These are phyloP conservation scores for Apocheima hispidaria DNA, from an alignment of 2,888 invertebrate species.

Conservation along the genomic window DNA sequence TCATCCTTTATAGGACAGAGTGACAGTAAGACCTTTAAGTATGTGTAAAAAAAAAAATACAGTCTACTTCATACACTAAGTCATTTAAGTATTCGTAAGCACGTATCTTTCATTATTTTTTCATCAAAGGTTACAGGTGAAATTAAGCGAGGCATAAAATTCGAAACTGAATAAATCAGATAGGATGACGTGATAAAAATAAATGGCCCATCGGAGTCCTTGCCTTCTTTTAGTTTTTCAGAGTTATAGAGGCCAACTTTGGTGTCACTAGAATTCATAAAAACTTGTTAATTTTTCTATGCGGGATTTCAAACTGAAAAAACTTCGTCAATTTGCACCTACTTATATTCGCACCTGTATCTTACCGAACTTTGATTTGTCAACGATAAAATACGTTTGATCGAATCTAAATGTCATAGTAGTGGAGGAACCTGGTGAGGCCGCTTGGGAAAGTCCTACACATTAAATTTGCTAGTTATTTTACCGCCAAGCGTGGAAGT, in stretches of 20 bases:
- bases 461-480: too few relatives aligned
- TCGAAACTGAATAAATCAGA: slow-evolving; percentile 27
- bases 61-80: not conserved
- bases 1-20: too few relatives aligned
- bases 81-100: not conserved
- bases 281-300: not conserved
- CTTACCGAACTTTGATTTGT: too few relatives aligned
- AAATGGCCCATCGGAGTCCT: not conserved
- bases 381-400: too few relatives aligned
- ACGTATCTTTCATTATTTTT: slow-evolving; percentile 7
- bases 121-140: slow-evolving; percentile 10
- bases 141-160: slow-evolving; percentile 20
- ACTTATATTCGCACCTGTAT: too few relatives aligned
- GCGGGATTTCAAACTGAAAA: not conserved
- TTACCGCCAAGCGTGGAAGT: too few relatives aligned
- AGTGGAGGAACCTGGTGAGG: too few relatives aligned
- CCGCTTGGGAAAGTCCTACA: too few relatives aligned
- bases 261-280: not conserved
- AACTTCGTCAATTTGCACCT: too few relatives aligned
- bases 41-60: too few relatives aligned
- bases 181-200: slow-evolving; percentile 9
- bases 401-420: too few relatives aligned
- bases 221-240: not conserved
- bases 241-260: not conserved
- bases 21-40: too few relatives aligned